Conservation (phyloP, 2,888 invertebrate species). For the Leptinotarsa juncta region DNA sequence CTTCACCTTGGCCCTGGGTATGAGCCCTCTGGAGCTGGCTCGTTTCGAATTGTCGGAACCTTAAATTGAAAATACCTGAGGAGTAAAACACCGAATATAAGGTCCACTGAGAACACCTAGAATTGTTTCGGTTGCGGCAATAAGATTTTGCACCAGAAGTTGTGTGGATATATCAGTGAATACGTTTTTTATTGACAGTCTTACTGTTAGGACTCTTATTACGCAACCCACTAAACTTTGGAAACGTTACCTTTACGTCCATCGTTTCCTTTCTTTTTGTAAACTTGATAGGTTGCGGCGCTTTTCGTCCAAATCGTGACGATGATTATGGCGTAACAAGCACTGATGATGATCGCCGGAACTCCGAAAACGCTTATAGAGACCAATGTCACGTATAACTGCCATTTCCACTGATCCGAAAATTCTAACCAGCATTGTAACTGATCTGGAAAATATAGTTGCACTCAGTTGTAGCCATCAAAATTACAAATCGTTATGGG, state of each 20-base stretch:
- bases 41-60: conserved; percentile 71
- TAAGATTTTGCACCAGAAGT: neutral
- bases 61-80: conserved; percentile 47
- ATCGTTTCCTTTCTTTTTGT: conserved; percentile 37
- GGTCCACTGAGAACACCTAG: conserved; percentile 33
- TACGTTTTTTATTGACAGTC: too few relatives aligned
- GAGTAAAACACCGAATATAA: conserved; percentile 38
- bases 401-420: conserved; percentile 79
- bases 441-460: conserved; percentile 65
- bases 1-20: conserved; percentile 93
- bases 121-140: conserved; percentile 18
- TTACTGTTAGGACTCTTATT: neutral
- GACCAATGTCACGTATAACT: conserved; percentile 86
- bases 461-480: too few relatives aligned
- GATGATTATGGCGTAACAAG: conserved; percentile 90
- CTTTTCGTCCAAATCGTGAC: conserved; percentile 90
- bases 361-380: conserved; percentile 83
- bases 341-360: conserved; percentile 86
- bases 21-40: conserved; percentile 91
- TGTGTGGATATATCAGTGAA: too few relatives aligned
- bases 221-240: conserved; percentile 4
- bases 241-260: conserved; percentile 41
- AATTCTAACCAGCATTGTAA: conserved; percentile 90
- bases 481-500: too few relatives aligned
- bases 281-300: conserved; percentile 52